Base-by-base conservation (phyloP, 2,113 vertebrate genomes). In the Perognathus longimembris region DNA sequence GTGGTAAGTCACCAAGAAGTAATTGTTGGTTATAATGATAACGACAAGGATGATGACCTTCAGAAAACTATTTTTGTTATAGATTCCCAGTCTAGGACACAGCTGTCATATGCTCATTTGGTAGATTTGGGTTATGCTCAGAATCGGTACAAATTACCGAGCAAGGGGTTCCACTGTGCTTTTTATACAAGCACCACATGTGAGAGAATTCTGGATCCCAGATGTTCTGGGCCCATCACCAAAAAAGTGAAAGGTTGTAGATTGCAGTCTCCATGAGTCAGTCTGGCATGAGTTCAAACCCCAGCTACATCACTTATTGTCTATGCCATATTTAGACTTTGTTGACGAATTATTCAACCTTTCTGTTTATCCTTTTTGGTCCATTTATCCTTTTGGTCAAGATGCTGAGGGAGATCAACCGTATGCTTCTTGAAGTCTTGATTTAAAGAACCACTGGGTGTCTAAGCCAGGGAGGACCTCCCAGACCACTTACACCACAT, bases 341-440 rank as follows among this genome's bases (percentile, higher is more conserved):
- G 4, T 50, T 32, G 88, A 87, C 81, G 74, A 81, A 69, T 75
- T 45, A 69, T 61, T 83, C 75, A 92, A n/a, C 67, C 77, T 82
- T 4, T 0, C 40, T 83, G 50, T 54, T 54, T 17, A 54, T 15
- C 50, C n/a, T n/a, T n/a, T n/a, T n/a, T n/a, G n/a, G n/a, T 54
- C 50, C 50, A 54, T 21, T 54, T 50, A n/a, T 22, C 21, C 34
- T 45, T 70, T 66, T 64, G 34, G 36, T 32, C 36, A 82, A 74
- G 36, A n/a, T 22, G 42, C 38, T 57, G 21, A 8, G 12, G 9
- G 28, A 67, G 45, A 61, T n/a, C n/a, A 84, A 20, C 1, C 0
- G 9, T 22, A 64, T 89, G 30, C 11, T 45, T 74, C 59, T 64
- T 14, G 50, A 42, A 87, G 8, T 84, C 42, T 36, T 57, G 10